Percentiles rank a stretch among this genome's conserved stretches.
Evolutionary conservation across 2,797 vertebrate species (phyloP).

Genomic region (Taenioides sp.): DNA sequence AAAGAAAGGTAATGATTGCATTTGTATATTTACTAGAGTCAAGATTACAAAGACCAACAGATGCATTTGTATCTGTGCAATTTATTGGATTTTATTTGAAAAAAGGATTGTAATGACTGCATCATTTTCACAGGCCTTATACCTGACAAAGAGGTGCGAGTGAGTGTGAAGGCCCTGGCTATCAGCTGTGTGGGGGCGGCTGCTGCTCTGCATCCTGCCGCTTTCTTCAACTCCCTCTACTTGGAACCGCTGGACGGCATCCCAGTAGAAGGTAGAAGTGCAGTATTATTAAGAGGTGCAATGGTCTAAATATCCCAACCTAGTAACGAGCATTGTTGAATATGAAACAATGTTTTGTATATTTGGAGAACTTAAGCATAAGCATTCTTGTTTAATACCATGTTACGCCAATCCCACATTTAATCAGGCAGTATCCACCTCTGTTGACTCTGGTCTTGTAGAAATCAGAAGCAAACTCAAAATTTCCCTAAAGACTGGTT

Average conservation of each 20-base stretch:
- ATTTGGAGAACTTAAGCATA: not conserved
- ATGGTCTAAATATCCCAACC: not conserved
- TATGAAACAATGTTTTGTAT: not conserved
- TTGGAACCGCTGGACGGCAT: constrained; percentile 81
- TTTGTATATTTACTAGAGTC: not conserved
- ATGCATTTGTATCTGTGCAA: not conserved
- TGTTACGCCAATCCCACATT: not conserved
- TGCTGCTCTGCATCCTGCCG: constrained; percentile 87
- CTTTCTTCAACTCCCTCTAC: constrained; percentile 93
- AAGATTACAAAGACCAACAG: not conserved
- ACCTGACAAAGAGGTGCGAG: constrained; percentile 92
- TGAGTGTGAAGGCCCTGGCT: constrained; percentile 96
- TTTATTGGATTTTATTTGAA: not conserved
- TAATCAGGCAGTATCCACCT: not conserved
- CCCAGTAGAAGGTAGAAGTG: constrained; percentile 74
- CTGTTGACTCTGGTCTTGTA: not conserved
- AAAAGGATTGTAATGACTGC: not conserved
- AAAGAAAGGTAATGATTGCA: constrained; percentile 80
- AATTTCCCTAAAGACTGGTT: not conserved
- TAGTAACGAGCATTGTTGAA: not conserved
- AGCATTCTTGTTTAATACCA: not conserved
- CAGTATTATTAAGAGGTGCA: not conserved
- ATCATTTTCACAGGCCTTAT: constrained; percentile 80
- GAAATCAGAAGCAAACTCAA: not conserved
- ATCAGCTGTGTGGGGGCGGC: constrained; percentile 93